Evolutionary conservation across 2,113 vertebrate genomes (phyloP).

Genomic region (Cariama cristata): DNA sequence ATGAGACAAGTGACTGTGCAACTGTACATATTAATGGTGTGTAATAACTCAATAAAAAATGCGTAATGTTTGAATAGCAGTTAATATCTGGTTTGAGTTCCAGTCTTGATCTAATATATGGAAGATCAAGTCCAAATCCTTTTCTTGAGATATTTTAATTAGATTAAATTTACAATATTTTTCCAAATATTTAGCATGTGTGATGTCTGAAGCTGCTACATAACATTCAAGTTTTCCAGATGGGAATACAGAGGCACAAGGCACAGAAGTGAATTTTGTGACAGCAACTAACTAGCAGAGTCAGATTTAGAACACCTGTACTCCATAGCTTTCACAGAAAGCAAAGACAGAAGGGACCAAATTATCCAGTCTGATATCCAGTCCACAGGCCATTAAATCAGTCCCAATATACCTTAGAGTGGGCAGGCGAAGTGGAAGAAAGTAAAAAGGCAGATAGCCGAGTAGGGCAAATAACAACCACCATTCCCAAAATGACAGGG

Average conservation of each 20-base stretch:
- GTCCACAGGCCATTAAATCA: background rate
- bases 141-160: background rate
- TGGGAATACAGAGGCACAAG: background rate
- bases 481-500: background rate
- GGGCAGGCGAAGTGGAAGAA: background rate
- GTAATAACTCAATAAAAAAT: background rate
- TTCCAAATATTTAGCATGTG: background rate
- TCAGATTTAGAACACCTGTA: background rate
- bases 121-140: background rate
- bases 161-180: background rate
- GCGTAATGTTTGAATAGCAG: background rate
- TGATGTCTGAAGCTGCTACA: background rate
- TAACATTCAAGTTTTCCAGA: background rate
- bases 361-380: background rate
- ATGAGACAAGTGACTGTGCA: background rate
- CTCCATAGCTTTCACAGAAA: background rate
- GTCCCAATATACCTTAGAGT: background rate
- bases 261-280: fast-evolving
- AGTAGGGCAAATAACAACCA: background rate
- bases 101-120: background rate
- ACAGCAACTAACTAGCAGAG: background rate
- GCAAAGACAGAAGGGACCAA: background rate
- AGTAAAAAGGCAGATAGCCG: background rate
- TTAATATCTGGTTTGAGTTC: background rate
- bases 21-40: background rate